Percentiles rank a stretch among this genome's conserved stretches.
These are phyloP conservation scores for Indicator maculatus DNA, from an alignment of 2,113 vertebrate species.

Conservation along the genomic window DNA sequence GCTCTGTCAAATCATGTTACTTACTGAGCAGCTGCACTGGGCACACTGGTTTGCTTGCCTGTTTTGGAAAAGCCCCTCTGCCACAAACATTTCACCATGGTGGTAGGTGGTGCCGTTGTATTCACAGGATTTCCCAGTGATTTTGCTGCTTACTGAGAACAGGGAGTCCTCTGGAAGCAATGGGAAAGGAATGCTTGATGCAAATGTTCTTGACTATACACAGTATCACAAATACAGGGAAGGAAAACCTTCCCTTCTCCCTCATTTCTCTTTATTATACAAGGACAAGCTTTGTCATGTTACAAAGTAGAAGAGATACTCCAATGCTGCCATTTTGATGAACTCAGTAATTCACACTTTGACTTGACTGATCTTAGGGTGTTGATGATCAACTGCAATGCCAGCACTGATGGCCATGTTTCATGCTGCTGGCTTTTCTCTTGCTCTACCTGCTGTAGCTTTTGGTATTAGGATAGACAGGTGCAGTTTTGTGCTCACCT, in stretches of 20 bases:
- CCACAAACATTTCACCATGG: conserved; percentile 80
- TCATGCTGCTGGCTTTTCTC: background rate
- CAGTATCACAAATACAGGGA: background rate
- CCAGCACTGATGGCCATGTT: background rate
- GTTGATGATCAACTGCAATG: background rate
- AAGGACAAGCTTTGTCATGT: background rate
- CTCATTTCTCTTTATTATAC: background rate
- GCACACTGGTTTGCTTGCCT: conserved; percentile 82
- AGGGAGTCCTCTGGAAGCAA: conserved; percentile 77
- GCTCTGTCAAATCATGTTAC: conserved; percentile 16
- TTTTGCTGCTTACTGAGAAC: conserved; percentile 67
- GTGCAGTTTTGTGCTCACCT: background rate
- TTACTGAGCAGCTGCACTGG: conserved; percentile 85
- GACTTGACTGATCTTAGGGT: background rate
- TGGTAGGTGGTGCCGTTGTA: conserved; percentile 81
- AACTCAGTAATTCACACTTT: background rate
- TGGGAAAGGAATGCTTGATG: conserved; percentile 1
- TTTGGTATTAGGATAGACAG: background rate
- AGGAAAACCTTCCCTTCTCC: background rate
- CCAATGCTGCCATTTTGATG: background rate
- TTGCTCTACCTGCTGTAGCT: background rate
- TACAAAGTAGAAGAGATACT: background rate
- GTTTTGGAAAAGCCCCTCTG: conserved; percentile 82
- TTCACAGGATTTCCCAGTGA: conserved; percentile 79
- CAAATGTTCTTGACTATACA: background rate